Evolutionary conservation across 2,113 vertebrate species (phyloP).

Genomic region (Campylorhamphus procurvoides): DNA sequence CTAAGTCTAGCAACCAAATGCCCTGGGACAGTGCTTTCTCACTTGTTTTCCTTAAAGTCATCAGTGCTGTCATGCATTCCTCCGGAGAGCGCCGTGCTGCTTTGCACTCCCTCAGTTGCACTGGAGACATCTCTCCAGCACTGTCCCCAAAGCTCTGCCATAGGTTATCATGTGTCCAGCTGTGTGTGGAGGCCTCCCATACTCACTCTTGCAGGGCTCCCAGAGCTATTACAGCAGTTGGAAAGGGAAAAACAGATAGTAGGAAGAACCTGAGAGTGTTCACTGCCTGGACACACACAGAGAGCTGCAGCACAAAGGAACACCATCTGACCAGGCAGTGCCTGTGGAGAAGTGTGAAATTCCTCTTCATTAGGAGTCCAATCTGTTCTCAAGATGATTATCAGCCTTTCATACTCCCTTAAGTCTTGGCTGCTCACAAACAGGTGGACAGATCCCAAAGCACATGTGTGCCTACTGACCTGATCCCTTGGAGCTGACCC

Average conservation of each 20-base stretch:
- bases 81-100: background rate
- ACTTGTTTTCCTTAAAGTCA: background rate
- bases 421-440: background rate
- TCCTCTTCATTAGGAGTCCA: background rate
- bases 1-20: background rate
- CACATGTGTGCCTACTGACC: background rate
- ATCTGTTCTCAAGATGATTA: slow-evolving; percentile 36
- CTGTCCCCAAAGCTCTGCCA: background rate
- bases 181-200: fast-evolving
- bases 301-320: background rate
- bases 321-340: slow-evolving; percentile 51
- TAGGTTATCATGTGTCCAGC: fast-evolving
- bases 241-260: background rate
- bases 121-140: background rate
- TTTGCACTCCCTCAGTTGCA: fast-evolving
- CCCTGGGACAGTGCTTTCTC: background rate
- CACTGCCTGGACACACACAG: background rate
- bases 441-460: background rate
- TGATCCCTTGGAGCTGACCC: background rate
- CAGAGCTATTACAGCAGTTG: background rate
- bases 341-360: slow-evolving; percentile 17
- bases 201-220: background rate
- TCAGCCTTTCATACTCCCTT: slow-evolving; percentile 17
- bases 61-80: background rate
- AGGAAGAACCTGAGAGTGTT: background rate